Evolutionary conservation across 2,888 invertebrate species (phyloP).

Genomic region (Oscheius onirici): DNA sequence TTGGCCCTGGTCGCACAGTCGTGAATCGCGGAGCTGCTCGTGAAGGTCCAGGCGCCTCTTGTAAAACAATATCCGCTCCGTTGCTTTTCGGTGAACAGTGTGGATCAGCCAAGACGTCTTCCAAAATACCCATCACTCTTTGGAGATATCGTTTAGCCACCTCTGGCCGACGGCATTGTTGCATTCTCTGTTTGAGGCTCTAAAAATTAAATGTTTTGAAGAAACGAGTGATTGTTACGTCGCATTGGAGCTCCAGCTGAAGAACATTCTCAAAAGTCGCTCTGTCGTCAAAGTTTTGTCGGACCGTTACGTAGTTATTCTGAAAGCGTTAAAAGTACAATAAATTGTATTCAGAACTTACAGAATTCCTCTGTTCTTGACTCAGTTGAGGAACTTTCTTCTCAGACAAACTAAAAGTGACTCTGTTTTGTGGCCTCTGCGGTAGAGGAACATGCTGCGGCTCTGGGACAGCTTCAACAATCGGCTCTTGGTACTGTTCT

Average conservation of each 20-base stretch:
- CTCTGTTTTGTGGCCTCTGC: neutral
- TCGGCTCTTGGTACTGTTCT: conserved; percentile 4
- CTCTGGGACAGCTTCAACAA: neutral
- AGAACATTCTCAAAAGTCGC: conserved; percentile 13
- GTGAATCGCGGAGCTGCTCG: neutral
- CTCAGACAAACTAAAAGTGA: conserved; percentile 6
- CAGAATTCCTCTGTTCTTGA: neutral
- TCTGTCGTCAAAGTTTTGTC: conserved; percentile 23
- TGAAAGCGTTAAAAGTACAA: neutral
- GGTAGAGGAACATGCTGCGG: neutral
- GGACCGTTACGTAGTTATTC: conserved; percentile 12
- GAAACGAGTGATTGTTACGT: neutral
- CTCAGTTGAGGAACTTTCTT: conserved; percentile 2
- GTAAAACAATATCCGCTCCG: neutral
- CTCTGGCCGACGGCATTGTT: conserved; percentile 26
- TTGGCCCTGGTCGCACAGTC: neutral
- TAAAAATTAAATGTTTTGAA: neutral
- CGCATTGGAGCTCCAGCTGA: conserved; percentile 26
- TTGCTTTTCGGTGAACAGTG: conserved; percentile 22
- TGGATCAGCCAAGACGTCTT: conserved; percentile 33
- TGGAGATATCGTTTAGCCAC: conserved; percentile 14
- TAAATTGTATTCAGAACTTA: neutral
- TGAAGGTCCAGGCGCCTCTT: conserved; percentile 1
- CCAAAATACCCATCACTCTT: conserved; percentile 15
- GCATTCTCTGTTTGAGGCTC: conserved; percentile 29